Evolutionary conservation across 2,113 vertebrate genomes (phyloP), one percentile per base, ranked within the genome.

Genomic region (Thunnus maccoyii): DNA sequence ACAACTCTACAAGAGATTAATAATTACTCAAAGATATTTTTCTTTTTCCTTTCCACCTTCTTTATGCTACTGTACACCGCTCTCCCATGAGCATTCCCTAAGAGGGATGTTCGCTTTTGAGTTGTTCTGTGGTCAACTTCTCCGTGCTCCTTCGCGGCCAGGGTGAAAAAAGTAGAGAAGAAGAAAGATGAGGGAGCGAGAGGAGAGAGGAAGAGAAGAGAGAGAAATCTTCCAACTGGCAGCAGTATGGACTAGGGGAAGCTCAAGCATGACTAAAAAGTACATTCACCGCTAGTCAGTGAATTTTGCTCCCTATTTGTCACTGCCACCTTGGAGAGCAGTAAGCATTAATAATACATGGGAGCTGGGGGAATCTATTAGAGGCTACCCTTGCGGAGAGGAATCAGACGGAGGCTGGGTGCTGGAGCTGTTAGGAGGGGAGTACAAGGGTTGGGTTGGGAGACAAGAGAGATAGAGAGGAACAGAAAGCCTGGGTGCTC

Each of bases 321-420:
- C 98, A 98, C 96, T 98, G 97, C 97, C 97, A 98, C 96, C 97
- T 97, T 96, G 96, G 96, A 96, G 96, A 96, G 96, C 88, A 64
- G 95, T 93, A 92, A 95, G 95, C 96, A 99, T 99, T 99, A 99
- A 99, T 99, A 99, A 99, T 98, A 96, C 96, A 98, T 97, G 95
- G 97, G 93, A 95, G 94, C 95, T 91, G 96, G 96, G 90, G 90
- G 96, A 97, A 97, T 98, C 97, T 97, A 97, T 98, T 99, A 99
- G 97, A 95, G 96, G 95, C 96, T 96, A 98, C 94, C 97, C 96
- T 97, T 96, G 97, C 93, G 68, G 95, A 96, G 96, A 97, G 89
- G 95, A 97, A 96, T 96, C 96, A 86, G 86, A 85, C 89, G 68
- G 88, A 95, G 94, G 96, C 95, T 89, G 95, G 65, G 80, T 61